Conservation (phyloP, 2,888 invertebrate species). For the Sclerodermus sp. region DNA sequence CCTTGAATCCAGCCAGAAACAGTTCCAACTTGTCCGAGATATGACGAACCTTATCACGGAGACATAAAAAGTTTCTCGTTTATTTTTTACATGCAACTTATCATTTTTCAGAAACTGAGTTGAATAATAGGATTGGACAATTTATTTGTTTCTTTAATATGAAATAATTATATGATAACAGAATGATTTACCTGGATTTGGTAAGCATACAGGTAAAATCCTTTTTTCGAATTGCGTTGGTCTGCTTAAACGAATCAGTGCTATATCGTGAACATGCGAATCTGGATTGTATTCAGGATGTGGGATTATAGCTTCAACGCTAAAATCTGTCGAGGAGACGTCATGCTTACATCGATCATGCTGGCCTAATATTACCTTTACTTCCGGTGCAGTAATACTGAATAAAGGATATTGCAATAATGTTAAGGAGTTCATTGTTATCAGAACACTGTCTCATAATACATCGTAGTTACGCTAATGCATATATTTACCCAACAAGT, state of each 20-base stretch:
- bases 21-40: slow-evolving; percentile 61
- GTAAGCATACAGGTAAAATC: slow-evolving; percentile 65
- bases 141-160: no score
- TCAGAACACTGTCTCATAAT: no score
- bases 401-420: slow-evolving; percentile 1
- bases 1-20: slow-evolving; percentile 57
- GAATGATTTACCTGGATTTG: slow-evolving; percentile 60
- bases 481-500: slow-evolving; percentile 56
- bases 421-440: no score
- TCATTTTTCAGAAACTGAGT: no score
- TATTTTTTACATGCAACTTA: slow-evolving; percentile 9
- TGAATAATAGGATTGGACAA: no score
- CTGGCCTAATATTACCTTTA: slow-evolving; percentile 62
- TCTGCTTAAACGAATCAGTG: slow-evolving; percentile 62
- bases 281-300: slow-evolving; percentile 62
- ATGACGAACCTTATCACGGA: slow-evolving; percentile 48
- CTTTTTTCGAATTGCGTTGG: slow-evolving; percentile 60
- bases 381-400: slow-evolving; percentile 47
- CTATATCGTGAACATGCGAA: slow-evolving; percentile 64
- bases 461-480: no score
- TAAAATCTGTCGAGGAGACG: slow-evolving; percentile 59
- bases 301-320: slow-evolving; percentile 59
- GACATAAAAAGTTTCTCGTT: slow-evolving; percentile 11
- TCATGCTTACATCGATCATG: slow-evolving; percentile 62
- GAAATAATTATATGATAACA: no score